A percentile compares a stretch with the other conserved stretches of the same genome.
phyloP scores from a whole-genome alignment of 1,140 invertebrate species.

The Conus ventricosus region DNA sequence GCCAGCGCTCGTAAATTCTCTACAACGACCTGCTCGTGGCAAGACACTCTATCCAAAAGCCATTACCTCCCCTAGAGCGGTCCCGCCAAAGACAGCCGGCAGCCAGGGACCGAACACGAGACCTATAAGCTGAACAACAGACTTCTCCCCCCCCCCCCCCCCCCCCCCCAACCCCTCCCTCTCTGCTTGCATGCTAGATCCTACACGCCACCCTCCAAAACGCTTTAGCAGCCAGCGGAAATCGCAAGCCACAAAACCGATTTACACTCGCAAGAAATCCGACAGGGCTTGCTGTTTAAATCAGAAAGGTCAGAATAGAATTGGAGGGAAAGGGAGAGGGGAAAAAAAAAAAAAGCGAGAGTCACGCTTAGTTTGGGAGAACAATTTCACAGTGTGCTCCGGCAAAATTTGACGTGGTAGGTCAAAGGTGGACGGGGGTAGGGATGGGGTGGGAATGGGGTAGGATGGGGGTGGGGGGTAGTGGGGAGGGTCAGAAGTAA shows the following conservation, averaged over 20 bases:
- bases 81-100: conserved; percentile 15
- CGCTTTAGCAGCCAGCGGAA: not conserved
- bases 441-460: too few relatives aligned
- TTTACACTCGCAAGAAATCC: not conserved
- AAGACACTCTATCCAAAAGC: conserved; percentile 31
- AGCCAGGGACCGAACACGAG: conserved; percentile 1
- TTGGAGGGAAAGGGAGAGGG: not conserved
- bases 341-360: not conserved
- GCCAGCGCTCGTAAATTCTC: conserved; percentile 17
- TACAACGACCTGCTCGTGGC: conserved; percentile 4
- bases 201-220: not conserved
- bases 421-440: too few relatives aligned
- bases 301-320: not conserved
- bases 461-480: too few relatives aligned
- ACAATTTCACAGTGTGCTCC: too few relatives aligned
- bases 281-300: not conserved
- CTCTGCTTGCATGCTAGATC: not conserved
- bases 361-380: not conserved
- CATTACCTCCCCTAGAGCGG: conserved; percentile 29
- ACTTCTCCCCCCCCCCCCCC: not conserved
- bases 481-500: too few relatives aligned
- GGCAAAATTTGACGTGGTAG: too few relatives aligned
- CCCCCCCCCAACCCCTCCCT: not conserved
- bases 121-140: conserved; percentile 26
- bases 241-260: not conserved